Evolutionary conservation across 2,888 invertebrate species (phyloP), one percentile per base, ranked within the genome.

Genomic region (Anticlea derivata): DNA sequence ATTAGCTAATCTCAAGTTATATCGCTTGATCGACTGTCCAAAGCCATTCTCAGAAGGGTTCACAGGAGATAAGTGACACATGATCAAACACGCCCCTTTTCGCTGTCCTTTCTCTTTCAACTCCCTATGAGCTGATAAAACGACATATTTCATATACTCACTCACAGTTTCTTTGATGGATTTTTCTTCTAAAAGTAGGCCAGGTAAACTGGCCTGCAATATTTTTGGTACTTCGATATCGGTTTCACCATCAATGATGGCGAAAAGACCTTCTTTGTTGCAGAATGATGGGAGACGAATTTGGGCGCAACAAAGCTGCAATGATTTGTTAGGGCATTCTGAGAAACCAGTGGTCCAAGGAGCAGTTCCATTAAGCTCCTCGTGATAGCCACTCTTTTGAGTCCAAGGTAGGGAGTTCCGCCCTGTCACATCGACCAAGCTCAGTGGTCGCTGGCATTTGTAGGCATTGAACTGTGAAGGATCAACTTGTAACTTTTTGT

Each of bases 331-430:
- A 0, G 96, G 94, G 7, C 96, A 95, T 86, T 97, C 97, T 0
- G 96, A 96, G 80, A 97, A 97, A 0, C 96, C 97, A 22, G 96
- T 92, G 34, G 92, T 92, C 97, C 97, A 97, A 2, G 95, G 95
- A 5, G 93, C 94, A 5, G 69, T 61, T 1, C 92, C 90, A 51
- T 78, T 86, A 50, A 93, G 78, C 62, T 94, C 94, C 50, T 89
- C 86, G 40, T 91, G 92, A 60, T 93, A 87, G 33, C 81, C 84
- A 65, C 73, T 83, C 69, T 85, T 89, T 66, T 88, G 87, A 7
- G 80, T 74, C 78, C 82, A 92, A 0, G 96, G 95, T 45, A 95
- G 71, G 50, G 93, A 93, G 79, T 95, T 96, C 68, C 95, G 94
- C 7, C 96, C 96, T 0, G 96, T 95, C 0, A 96, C 96, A 74